phyloP scores from a whole-genome alignment of 2,797 vertebrate genomes.

The Lagocephalus sceleratus region DNA sequence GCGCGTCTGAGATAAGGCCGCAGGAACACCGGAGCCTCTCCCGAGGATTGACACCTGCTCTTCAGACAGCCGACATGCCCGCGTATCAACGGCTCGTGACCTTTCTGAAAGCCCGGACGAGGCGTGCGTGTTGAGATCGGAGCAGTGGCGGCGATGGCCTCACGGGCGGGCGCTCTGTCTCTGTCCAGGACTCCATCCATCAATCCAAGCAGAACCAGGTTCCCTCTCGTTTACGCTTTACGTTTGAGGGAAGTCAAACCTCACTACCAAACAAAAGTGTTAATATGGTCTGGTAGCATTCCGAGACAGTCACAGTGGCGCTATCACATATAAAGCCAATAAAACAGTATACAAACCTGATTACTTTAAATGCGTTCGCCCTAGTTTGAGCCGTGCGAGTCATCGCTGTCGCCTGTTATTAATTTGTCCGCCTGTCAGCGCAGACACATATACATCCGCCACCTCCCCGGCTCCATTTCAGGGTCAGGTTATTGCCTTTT shows the following conservation, averaged over 20 bases:
- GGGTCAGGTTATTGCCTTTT: conserved; percentile 79
- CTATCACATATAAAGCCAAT: not conserved
- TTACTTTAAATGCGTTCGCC: not conserved
- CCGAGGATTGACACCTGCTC: conserved; percentile 33
- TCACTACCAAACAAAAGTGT: no score
- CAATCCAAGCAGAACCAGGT: not conserved
- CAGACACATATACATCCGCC: conserved; percentile 77
- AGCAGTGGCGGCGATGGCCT: conserved; percentile 16
- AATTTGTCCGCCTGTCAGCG: conserved; percentile 80
- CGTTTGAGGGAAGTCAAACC: not conserved
- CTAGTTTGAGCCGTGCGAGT: conserved; percentile 5
- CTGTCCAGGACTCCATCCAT: not conserved
- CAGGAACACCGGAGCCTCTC: conserved; percentile 25
- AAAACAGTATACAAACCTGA: not conserved
- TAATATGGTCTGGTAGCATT: no score
- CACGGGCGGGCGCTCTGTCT: not conserved
- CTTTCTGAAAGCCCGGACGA: conserved; percentile 52
- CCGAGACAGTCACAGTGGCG: no score
- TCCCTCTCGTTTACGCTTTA: not conserved
- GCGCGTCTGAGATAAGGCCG: conserved; percentile 54
- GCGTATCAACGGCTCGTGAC: conserved; percentile 54
- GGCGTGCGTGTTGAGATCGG: conserved; percentile 35
- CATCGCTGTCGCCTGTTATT: conserved; percentile 67
- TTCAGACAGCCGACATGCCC: conserved; percentile 29
- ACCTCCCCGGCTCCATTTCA: conserved; percentile 78